These are phyloP conservation scores for Neodiprion fabricii DNA, from an alignment of 1,140 invertebrate genomes.

Conservation along the genomic window DNA sequence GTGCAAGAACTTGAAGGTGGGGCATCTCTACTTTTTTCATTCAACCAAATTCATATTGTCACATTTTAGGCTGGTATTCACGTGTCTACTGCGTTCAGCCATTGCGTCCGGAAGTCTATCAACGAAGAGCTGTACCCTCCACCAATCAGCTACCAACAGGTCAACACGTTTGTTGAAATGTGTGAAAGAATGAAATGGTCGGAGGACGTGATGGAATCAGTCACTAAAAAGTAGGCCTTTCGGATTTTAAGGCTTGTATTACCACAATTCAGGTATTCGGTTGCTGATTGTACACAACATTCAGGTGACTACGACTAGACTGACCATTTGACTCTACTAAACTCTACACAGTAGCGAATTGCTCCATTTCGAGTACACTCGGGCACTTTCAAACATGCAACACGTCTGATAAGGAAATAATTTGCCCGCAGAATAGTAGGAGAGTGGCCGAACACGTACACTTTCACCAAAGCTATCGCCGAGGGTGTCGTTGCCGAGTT, in stretches of 20 bases:
- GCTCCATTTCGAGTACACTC: not conserved
- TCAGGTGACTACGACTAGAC: no score
- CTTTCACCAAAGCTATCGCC: conserved; percentile 63
- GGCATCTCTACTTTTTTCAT: not conserved
- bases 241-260: not conserved
- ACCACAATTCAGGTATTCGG: no score
- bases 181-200: conserved; percentile 14
- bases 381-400: not conserved
- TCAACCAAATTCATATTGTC: not conserved
- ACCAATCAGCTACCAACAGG: conserved; percentile 1
- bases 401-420: not conserved
- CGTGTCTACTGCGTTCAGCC: conserved; percentile 62
- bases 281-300: no score
- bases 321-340: no score
- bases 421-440: conserved; percentile 51
- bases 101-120: conserved; percentile 19
- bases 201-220: conserved; percentile 20
- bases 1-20: not conserved
- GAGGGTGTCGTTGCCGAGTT: conserved; percentile 58
- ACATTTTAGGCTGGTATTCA: conserved; percentile 50
- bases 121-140: conserved; percentile 27
- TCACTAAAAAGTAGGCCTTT: conserved; percentile 25
- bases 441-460: conserved; percentile 64
- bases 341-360: no score
- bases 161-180: conserved; percentile 22